Percentiles rank a stretch among this genome's conserved stretches.
Conservation (phyloP, 2,888 invertebrate species). For the Pristionchus exspectatus region DNA sequence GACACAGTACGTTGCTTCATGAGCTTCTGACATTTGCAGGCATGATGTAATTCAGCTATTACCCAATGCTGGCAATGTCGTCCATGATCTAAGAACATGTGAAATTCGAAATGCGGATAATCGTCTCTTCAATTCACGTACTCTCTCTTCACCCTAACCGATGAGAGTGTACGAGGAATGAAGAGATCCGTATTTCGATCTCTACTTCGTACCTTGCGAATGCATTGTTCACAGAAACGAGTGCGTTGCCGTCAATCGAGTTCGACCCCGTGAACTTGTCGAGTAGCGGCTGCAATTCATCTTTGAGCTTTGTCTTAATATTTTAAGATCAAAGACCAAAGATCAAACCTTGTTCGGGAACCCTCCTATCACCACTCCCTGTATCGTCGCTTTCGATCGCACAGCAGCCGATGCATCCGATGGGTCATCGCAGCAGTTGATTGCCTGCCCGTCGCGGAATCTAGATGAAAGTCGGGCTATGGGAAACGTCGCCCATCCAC, state of each 20-base stretch:
- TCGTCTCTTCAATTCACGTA: too few species aligned
- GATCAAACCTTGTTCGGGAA: conserved; percentile 52
- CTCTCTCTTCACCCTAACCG: too few species aligned
- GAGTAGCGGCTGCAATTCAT: conserved; percentile 34
- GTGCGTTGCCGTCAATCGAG: conserved; percentile 52
- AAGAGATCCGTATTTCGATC: too few species aligned
- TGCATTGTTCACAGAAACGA: conserved; percentile 6
- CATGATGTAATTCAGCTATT: too few species aligned
- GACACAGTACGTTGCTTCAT: too few species aligned
- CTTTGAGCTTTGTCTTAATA: too few species aligned
- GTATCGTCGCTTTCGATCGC: conserved; percentile 39
- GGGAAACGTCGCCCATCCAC: not conserved
- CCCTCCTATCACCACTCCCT: conserved; percentile 54
- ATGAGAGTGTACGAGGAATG: too few species aligned
- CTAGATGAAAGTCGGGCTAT: not conserved
- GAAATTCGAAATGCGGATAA: too few species aligned
- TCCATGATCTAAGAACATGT: too few species aligned
- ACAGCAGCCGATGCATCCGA: conserved; percentile 22
- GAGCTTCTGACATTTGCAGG: too few species aligned
- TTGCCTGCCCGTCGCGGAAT: conserved; percentile 29
- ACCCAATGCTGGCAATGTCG: too few species aligned
- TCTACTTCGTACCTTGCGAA: not conserved
- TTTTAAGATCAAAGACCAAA: not conserved
- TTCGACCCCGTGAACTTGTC: conserved; percentile 45
- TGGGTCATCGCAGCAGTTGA: conserved; percentile 54